Evolutionary conservation across 2,113 vertebrate species (phyloP).

Genomic region (Cyrtonyx montezumae): DNA sequence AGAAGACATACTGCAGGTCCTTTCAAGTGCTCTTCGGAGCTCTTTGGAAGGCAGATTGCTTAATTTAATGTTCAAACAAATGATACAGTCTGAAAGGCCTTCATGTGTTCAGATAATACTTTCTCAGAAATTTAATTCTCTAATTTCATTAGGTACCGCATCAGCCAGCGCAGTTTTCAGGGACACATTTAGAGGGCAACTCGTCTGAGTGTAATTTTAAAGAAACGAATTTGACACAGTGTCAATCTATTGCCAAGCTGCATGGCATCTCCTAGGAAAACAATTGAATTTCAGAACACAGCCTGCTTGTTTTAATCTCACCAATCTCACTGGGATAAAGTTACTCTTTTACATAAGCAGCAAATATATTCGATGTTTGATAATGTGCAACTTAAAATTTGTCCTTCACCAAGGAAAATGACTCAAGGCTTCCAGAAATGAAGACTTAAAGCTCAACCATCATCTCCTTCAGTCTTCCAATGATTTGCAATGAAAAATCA

Average conservation of each 20-base stretch:
- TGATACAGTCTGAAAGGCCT: not conserved
- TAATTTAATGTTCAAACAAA: slow-evolving; percentile 32
- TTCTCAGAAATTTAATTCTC: slow-evolving; percentile 48
- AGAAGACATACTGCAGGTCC: not conserved
- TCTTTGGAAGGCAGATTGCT: not conserved
- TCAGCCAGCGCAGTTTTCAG: not conserved
- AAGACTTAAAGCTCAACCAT: not conserved
- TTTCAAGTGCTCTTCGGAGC: not conserved
- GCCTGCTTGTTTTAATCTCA: slow-evolving; percentile 38
- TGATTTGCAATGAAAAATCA: not conserved
- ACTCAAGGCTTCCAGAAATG: not conserved
- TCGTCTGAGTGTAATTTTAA: slow-evolving; percentile 18
- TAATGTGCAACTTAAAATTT: not conserved
- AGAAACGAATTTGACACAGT: slow-evolving; percentile 2
- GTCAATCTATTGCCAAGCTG: slow-evolving; percentile 10
- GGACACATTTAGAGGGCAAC: slow-evolving; percentile 24
- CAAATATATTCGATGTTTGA: slow-evolving; percentile 9
- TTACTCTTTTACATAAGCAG: slow-evolving; percentile 33
- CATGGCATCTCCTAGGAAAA: slow-evolving; percentile 34
- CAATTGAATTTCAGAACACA: slow-evolving; percentile 33
- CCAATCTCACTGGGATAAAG: slow-evolving; percentile 7
- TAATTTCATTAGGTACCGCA: slow-evolving; percentile 40
- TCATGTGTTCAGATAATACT: not conserved
- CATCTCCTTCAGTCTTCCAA: not conserved
- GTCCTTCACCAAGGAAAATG: slow-evolving; percentile 22